Percentiles rank a stretch among this genome's conserved stretches.
Evolutionary conservation across 2,113 vertebrate species (phyloP).

Genomic region (Pluvialis apricaria): DNA sequence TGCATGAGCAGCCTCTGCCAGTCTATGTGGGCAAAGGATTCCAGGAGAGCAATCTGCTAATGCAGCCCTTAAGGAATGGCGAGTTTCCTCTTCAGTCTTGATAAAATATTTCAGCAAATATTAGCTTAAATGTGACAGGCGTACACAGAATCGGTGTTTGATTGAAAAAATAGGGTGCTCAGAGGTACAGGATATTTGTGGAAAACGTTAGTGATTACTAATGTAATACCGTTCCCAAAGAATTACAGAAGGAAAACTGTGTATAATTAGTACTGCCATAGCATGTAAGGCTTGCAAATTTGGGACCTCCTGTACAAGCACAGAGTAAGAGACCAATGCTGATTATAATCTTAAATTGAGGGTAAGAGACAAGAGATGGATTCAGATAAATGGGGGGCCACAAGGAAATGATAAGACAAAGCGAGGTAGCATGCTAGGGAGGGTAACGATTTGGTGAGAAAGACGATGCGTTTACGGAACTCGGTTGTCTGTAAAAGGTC

Average conservation of each 20-base stretch:
- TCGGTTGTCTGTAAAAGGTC: background rate
- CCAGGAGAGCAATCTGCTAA: background rate
- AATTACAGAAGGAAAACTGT: background rate
- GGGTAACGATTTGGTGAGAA: background rate
- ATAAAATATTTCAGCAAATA: background rate
- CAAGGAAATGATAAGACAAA: background rate
- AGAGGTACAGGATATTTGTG: background rate
- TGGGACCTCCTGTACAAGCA: background rate
- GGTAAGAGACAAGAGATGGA: background rate
- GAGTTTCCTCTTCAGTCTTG: background rate
- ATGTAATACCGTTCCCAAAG: background rate
- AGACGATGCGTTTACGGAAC: fast-evolving
- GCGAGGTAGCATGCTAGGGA: too few relatives aligned
- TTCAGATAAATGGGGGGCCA: background rate
- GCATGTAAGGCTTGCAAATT: background rate
- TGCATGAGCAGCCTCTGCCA: background rate
- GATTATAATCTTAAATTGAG: background rate
- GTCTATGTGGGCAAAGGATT: background rate
- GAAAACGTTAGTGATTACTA: background rate
- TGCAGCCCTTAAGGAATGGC: background rate
- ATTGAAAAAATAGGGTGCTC: background rate
- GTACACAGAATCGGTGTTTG: background rate
- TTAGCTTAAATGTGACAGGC: background rate
- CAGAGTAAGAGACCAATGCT: background rate
- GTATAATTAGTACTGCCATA: background rate